Base-by-base conservation (phyloP, 1,140 invertebrate species). In the Leptinotarsa undecemlineata region DNA sequence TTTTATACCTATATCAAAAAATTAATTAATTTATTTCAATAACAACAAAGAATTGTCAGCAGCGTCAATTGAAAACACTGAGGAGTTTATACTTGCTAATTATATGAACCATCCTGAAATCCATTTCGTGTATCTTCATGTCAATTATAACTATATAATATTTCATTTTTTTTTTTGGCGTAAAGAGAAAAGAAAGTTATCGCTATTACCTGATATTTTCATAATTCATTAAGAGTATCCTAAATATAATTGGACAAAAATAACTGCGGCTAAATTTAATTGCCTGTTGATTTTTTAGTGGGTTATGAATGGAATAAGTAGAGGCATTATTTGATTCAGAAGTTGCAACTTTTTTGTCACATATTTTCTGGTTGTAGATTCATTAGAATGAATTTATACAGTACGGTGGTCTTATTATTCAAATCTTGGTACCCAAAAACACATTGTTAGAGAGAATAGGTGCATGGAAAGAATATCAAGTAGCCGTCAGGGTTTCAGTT, bases 241-340 rank as follows among this genome's bases (percentile, higher is more conserved):
- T 20, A 60, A 68, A 67, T 75, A 75, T 75, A 78, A 78, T 78
- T 75, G 74, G 74, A 73, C 68, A 21, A 78, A 42, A 75, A 75
- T 75, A 72, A 66, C 74, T 47, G 72, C 47, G 61, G 60, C 48
- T 71, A 61, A 78, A 73, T 75, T 75, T 75, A 78, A 78, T 78
- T 78, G 74, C 72, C n/a, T 67, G 66, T 70, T 70, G 11, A 70
- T 70, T 70, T 70, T 70, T 70, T 70, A 20, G 48, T n/a, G 33
- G 51, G 48, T 70, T 70, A 70, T 70, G 68, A 70, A 70, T 60
- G 68, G 51, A 60, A 70, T 70, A 26, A 70, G 68, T 70, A 26
- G 21, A 70, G 47, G 17, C 57, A 48, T 48, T 20, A 23, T 70
- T 23, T 57, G 33, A 17, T 66, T 23, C 26, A 42, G 5, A 47